phyloP scores from a whole-genome alignment of 2,797 vertebrate species.

The Danio albolineatus region DNA sequence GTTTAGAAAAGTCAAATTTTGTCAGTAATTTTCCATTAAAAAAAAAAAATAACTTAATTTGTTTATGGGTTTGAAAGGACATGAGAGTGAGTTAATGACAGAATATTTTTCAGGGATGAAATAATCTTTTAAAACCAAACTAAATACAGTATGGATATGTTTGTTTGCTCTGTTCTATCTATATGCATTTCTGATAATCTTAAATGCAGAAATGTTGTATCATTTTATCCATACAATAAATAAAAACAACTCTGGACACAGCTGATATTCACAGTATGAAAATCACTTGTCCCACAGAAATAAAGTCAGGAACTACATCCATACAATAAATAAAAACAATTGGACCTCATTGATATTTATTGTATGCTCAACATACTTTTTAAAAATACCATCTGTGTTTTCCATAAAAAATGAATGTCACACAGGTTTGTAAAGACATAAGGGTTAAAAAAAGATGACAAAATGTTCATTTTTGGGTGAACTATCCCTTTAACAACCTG shows the following conservation, averaged over 20 bases:
- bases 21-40: too few relatives aligned
- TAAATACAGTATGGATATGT: background rate
- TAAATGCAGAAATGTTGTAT: too few relatives aligned
- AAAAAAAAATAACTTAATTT: too few relatives aligned
- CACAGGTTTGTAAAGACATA: background rate
- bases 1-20: too few relatives aligned
- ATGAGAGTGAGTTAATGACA: too few relatives aligned
- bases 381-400: background rate
- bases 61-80: too few relatives aligned
- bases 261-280: background rate
- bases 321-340: background rate
- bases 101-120: too few relatives aligned
- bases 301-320: too few relatives aligned
- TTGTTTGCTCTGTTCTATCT: too few relatives aligned
- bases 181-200: background rate
- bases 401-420: background rate
- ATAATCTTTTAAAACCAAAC: background rate
- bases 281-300: too few relatives aligned
- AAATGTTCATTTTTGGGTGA: background rate
- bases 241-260: background rate
- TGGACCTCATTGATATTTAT: background rate
- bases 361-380: background rate
- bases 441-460: background rate
- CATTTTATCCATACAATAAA: background rate
- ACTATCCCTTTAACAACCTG: constrained; percentile 5